Evolutionary conservation across 2,888 invertebrate species (phyloP), one percentile per base, ranked within the genome.

Genomic region (Acheta domesticus): DNA sequence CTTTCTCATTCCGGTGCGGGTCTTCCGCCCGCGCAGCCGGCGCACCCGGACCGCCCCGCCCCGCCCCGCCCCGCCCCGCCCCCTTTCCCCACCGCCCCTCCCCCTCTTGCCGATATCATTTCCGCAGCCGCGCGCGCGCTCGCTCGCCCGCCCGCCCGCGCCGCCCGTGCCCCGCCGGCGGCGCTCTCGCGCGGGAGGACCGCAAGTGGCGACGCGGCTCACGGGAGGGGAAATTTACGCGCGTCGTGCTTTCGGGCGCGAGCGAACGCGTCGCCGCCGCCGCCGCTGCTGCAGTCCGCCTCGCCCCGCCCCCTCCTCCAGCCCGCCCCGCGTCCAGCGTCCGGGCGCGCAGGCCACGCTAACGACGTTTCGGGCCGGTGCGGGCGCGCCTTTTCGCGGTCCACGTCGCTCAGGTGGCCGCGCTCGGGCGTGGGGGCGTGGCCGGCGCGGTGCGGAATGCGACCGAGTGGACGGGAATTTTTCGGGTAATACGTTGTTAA

Each of bases 151-250:
- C 36, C 36, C 36, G 36, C 36, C 62, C 62, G 62, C 62, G 8
- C n/a, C n/a, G n/a, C n/a, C n/a, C n/a, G n/a, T n/a, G n/a, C n/a
- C n/a, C n/a, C n/a, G n/a, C 4, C 36, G 16, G 16, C 16, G 14
- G 23, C 23, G 23, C 23, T n/a, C 62, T 4, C 62, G 62, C 62
- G 62, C 62, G 62, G 4, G 62, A n/a, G 62, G 62, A 62, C 62
- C 62, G 62, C 62, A 62, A 62, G 62, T 62, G 62, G 62, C 62
- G 62, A 62, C 62, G 62, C 62, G 14, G 62, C n/a, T 62, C 62
- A n/a, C 62, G 62, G 62, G 16, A 62, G 62, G 62, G 62, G 62
- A 62, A 62, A 62, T 62, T 62, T 62, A 62, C 62, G 62, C 62
- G 62, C 62, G n/a, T 4, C 62, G 62, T n/a, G n/a, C 62, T 62